Percentiles rank a stretch among this genome's conserved stretches.
These are phyloP conservation scores for Prunella fulvescens DNA, from an alignment of 2,113 vertebrate species.

Conservation along the genomic window DNA sequence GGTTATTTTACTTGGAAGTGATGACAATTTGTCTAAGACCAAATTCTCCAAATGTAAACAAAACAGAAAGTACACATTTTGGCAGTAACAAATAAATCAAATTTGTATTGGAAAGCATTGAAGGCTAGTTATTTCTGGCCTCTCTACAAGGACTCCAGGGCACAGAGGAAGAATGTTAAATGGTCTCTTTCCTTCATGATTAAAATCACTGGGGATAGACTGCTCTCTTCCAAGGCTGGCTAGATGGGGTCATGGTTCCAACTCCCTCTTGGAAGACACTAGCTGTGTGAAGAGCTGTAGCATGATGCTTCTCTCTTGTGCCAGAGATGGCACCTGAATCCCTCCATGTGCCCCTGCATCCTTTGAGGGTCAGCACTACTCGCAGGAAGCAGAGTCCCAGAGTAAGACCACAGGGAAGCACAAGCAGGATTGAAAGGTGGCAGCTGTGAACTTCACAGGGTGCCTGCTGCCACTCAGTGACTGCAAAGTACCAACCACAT, in stretches of 20 bases:
- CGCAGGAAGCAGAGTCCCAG: not conserved
- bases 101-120: not conserved
- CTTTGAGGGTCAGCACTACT: not conserved
- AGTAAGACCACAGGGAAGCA: not conserved
- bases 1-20: constrained; percentile 7
- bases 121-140: not conserved
- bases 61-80: not conserved
- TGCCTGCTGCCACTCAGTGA: not conserved
- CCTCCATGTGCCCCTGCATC: not conserved
- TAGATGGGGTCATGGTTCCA: not conserved
- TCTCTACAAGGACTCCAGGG: not conserved
- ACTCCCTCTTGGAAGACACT: not conserved
- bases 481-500: not conserved
- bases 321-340: not conserved
- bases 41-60: constrained; percentile 1
- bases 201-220: not conserved
- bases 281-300: not conserved
- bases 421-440: not conserved
- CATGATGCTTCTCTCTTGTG: not conserved
- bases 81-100: not conserved
- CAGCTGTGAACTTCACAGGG: not conserved
- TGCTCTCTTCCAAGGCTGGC: not conserved
- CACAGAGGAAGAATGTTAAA: not conserved
- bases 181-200: not conserved
- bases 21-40: not conserved